Percentiles rank a stretch among this genome's conserved stretches.
phyloP scores from a whole-genome alignment of 2,113 vertebrate species.

The Periophthalmodon schlosseri region DNA sequence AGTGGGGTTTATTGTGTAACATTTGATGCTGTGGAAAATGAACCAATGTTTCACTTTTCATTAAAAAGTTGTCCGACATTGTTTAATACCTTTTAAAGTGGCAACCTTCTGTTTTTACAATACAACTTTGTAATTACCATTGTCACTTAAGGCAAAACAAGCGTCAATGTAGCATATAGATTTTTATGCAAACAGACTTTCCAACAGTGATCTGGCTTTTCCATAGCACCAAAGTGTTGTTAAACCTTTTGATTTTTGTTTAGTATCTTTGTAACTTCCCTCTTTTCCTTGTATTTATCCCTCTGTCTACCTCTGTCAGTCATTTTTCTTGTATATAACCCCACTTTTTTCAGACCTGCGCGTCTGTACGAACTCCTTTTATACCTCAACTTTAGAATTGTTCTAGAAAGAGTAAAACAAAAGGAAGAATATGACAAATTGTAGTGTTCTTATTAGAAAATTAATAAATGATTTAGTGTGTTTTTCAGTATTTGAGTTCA shows the following conservation, averaged over 20 bases:
- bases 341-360: constrained; percentile 81
- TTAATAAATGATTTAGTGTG: constrained; percentile 84
- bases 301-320: constrained; percentile 81
- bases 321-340: constrained; percentile 83
- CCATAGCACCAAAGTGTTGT: constrained; percentile 67
- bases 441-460: constrained; percentile 87
- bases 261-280: constrained; percentile 77
- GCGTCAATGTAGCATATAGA: constrained; percentile 1
- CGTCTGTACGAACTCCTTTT: constrained; percentile 84
- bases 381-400: constrained; percentile 88
- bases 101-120: not conserved
- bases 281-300: constrained; percentile 78
- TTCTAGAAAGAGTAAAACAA: constrained; percentile 82
- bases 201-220: constrained; percentile 35
- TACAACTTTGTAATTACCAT: not conserved
- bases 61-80: not conserved
- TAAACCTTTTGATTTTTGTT: constrained; percentile 61
- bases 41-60: not conserved
- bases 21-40: constrained; percentile 63
- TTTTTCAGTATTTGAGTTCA: constrained; percentile 69
- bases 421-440: constrained; percentile 82
- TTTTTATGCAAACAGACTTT: not conserved
- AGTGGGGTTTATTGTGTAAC: constrained; percentile 48
- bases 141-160: constrained; percentile 1
- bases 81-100: not conserved